Evolutionary conservation across 2,113 vertebrate species (phyloP), one percentile per base, ranked within the genome.

Genomic region (Seriola rivoliana): DNA sequence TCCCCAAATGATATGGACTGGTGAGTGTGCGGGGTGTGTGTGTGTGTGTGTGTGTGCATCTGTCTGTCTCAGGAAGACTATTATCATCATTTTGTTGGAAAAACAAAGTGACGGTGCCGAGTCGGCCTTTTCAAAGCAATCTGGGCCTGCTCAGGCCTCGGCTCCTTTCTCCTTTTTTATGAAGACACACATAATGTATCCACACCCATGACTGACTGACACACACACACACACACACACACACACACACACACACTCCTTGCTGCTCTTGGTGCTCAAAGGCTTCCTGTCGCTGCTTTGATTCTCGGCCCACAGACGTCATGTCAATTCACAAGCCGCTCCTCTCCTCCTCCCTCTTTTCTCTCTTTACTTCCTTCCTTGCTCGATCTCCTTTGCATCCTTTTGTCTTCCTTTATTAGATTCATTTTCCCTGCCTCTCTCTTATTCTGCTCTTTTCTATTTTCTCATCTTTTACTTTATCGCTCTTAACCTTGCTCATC

Each of bases 221-320:
- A 5, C 32, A 46, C 36, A 57, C 50, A 38, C 69, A 72, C 32
- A 75, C 64, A 48, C 16, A 68, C 21, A 60, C 23, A n/a, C 5
- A 25, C 34, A 66, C 48, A 66, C 48, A 66, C 4, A 72, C 16
- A 58, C 65, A 36, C 4, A 42, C 63, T 64, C 58, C 9, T 23
- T 40, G 64, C 29, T 70, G 12, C 73, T 89, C n/a, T n/a, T n/a
- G 48, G 16, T 55, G 74, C 73, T 89, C 82, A 87, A 90, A 89
- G 81, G 64, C 86, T 87, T 87, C 70, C 76, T 75, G 54, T 69
- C 19, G 5, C 19, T 29, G 64, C 85, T 89, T 91, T 89, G 87
- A 88, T 89, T 89, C 68, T 71, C 25, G 4, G 57, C 48, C 68
- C 34, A 62, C 80, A 73, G 78, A 74, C 58, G 62, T 82, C 82